These are phyloP conservation scores for Liasis olivaceus DNA, from an alignment of 2,797 vertebrate genomes.

Conservation along the genomic window DNA sequence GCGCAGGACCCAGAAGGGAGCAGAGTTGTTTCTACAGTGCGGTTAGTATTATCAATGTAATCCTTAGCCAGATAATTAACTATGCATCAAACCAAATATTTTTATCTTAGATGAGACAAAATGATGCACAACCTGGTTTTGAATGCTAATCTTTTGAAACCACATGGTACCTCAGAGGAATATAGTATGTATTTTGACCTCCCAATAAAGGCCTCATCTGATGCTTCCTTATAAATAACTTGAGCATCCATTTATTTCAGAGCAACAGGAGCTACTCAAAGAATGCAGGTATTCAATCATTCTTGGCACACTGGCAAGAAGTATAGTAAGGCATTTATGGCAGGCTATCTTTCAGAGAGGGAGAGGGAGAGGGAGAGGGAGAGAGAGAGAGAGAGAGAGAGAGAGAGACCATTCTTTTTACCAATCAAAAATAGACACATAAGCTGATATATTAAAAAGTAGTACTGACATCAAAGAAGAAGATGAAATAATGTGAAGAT, in stretches of 20 bases:
- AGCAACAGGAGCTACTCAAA: neutral
- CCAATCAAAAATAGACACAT: neutral
- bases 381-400: neutral
- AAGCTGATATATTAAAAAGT: neutral
- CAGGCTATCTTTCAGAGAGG: neutral
- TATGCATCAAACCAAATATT: neutral
- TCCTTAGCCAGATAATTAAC: neutral
- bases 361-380: too few species aligned
- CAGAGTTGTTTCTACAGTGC: neutral
- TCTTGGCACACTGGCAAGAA: neutral
- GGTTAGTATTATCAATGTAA: neutral
- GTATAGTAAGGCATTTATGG: neutral
- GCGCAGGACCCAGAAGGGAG: neutral
- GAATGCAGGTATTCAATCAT: neutral
- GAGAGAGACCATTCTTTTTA: neutral
- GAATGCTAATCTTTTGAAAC: neutral
- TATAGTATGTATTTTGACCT: neutral
- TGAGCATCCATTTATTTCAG: neutral
- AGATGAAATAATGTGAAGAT: neutral
- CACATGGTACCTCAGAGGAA: neutral
- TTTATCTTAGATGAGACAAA: neutral
- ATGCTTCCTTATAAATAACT: neutral
- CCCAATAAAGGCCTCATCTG: neutral
- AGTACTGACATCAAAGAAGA: neutral
- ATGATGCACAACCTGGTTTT: constrained; percentile 4